Evolutionary conservation across 2,797 vertebrate species (phyloP).

Genomic region (Valencia hispanica): DNA sequence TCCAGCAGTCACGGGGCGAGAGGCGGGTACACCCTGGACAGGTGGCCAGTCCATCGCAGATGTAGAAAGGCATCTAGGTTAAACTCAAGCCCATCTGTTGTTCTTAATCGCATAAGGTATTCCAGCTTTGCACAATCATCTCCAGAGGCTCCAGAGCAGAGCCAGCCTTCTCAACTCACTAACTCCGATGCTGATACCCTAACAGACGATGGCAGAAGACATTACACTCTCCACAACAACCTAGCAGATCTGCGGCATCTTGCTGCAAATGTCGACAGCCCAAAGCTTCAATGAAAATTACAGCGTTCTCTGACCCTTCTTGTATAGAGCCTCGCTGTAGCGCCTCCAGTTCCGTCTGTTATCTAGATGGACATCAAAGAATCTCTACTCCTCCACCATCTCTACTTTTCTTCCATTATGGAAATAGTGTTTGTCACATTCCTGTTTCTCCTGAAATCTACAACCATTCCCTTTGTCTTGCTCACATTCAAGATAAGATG

Average conservation of each 20-base stretch:
- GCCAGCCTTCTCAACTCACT: too few relatives aligned
- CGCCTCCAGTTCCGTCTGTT: background rate
- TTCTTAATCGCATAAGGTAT: too few relatives aligned
- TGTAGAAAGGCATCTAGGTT: too few relatives aligned
- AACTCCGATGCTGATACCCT: background rate
- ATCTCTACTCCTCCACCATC: background rate
- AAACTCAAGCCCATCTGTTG: too few relatives aligned
- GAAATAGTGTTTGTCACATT: background rate
- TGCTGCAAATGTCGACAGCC: too few relatives aligned
- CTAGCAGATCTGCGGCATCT: too few relatives aligned
- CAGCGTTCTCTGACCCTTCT: background rate
- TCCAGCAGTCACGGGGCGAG: too few relatives aligned
- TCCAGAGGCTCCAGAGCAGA: background rate
- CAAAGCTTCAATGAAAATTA: too few relatives aligned
- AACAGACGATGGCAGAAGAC: background rate
- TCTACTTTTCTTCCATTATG: background rate
- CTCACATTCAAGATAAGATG: background rate
- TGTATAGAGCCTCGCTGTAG: background rate
- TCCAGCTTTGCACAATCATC: background rate
- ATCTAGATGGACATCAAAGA: background rate
- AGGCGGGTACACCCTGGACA: too few relatives aligned
- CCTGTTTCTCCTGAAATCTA: too few relatives aligned
- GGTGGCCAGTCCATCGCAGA: too few relatives aligned
- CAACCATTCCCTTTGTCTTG: background rate
- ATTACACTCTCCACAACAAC: background rate